A percentile compares a stretch with the other conserved stretches of the same genome.
These are phyloP conservation scores for Dysmachus trigonus DNA, from an alignment of 2,888 invertebrate genomes.

Conservation along the genomic window DNA sequence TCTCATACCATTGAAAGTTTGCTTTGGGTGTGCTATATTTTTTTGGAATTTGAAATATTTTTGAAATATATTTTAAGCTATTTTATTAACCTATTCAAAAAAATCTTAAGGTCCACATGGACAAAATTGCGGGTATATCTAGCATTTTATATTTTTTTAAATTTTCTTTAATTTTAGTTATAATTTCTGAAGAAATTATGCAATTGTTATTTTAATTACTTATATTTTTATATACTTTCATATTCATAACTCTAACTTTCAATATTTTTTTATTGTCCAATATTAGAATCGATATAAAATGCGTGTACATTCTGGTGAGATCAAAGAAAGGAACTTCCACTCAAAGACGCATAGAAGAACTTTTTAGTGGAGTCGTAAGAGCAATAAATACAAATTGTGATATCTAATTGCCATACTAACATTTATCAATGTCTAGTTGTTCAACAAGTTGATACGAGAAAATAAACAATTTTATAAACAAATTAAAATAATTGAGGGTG, in stretches of 20 bases:
- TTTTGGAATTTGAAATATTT: too few species aligned
- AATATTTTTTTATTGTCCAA: not conserved
- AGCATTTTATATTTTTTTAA: too few species aligned
- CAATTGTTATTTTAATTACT: too few species aligned
- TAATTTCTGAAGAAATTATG: too few species aligned
- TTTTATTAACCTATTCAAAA: too few species aligned
- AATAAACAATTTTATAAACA: conserved; percentile 42
- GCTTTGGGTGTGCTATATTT: too few species aligned
- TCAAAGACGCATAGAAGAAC: conserved; percentile 49
- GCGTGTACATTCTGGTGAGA: conserved; percentile 51
- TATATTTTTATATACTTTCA: too few species aligned
- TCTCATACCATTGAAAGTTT: too few species aligned
- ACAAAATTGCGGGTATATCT: too few species aligned
- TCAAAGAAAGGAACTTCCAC: conserved; percentile 50
- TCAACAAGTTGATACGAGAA: not conserved
- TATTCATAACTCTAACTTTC: not conserved
- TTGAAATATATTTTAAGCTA: too few species aligned
- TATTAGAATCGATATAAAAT: conserved; percentile 51
- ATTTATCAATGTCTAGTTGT: not conserved
- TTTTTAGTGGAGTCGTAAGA: conserved; percentile 49
- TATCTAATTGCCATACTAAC: not conserved
- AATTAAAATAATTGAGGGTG: conserved; percentile 54
- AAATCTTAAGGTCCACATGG: too few species aligned
- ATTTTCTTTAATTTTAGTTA: too few species aligned
- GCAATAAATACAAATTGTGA: not conserved